Percentiles rank a stretch among this genome's conserved stretches.
Conservation (phyloP, 2,888 invertebrate species). For the Salticus scenicus region DNA sequence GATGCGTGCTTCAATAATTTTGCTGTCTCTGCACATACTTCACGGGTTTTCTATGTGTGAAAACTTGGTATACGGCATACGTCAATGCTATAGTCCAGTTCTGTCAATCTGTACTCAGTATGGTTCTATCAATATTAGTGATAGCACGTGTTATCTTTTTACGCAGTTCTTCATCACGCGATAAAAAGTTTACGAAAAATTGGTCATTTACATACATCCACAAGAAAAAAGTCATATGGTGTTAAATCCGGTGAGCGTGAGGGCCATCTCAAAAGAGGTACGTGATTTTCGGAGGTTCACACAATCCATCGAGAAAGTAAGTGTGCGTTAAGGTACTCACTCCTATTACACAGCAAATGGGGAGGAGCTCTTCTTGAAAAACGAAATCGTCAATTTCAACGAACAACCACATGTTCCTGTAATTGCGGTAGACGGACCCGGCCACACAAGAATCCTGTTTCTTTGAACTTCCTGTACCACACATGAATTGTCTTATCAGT, state of each 20-base stretch:
- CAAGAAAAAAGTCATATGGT: background rate
- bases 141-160: slow-evolving; percentile 10
- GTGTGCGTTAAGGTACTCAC: background rate
- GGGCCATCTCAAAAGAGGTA: background rate
- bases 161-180: background rate
- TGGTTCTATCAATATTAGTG: background rate
- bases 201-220: background rate
- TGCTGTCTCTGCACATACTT: background rate
- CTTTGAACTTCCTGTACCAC: background rate
- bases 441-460: slow-evolving; percentile 23
- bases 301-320: slow-evolving; percentile 5
- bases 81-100: background rate
- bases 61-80: background rate
- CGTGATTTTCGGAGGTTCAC: background rate
- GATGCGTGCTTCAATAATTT: no score
- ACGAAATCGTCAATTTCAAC: slow-evolving; percentile 1
- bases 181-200: background rate
- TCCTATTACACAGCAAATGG: background rate
- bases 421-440: slow-evolving; percentile 63
- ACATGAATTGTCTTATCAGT: slow-evolving; percentile 1
- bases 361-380: background rate
- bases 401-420: slow-evolving; percentile 36
- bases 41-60: background rate
- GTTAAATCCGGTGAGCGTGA: slow-evolving; percentile 1
- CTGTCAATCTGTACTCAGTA: background rate